Evolutionary conservation across 2,113 vertebrate species (phyloP).

Genomic region (Corythaeola cristata): DNA sequence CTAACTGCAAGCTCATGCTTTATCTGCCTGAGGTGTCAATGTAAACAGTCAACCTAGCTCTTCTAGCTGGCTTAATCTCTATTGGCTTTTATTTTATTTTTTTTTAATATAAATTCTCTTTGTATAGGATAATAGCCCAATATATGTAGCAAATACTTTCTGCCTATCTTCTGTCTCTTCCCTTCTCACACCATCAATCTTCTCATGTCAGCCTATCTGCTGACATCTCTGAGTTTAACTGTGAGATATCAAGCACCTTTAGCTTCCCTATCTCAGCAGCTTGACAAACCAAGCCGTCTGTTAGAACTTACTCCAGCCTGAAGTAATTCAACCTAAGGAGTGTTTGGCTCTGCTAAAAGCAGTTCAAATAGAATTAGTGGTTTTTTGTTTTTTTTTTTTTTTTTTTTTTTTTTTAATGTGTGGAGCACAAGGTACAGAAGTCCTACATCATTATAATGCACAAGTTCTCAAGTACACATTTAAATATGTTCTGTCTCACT

Average conservation of each 20-base stretch:
- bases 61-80: neutral
- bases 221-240: neutral
- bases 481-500: neutral
- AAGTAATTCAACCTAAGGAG: neutral
- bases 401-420: neutral
- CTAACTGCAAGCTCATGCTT: neutral
- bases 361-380: neutral
- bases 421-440: neutral
- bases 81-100: neutral
- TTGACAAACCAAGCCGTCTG: neutral
- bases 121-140: neutral
- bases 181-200: neutral
- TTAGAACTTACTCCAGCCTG: neutral
- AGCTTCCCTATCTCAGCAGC: neutral
- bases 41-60: neutral
- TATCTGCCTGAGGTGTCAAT: neutral
- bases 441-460: neutral
- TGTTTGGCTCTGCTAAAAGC: neutral
- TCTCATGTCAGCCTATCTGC: neutral
- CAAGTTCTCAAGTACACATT: neutral
- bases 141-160: neutral
- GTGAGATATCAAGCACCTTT: neutral
- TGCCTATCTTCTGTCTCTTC: neutral
- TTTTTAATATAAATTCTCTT: neutral
- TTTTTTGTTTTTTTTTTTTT: neutral